Percentiles rank a stretch among this genome's conserved stretches.
Evolutionary conservation across 2,888 invertebrate species (phyloP).

Genomic region (Melikaiella ostensackeni): DNA sequence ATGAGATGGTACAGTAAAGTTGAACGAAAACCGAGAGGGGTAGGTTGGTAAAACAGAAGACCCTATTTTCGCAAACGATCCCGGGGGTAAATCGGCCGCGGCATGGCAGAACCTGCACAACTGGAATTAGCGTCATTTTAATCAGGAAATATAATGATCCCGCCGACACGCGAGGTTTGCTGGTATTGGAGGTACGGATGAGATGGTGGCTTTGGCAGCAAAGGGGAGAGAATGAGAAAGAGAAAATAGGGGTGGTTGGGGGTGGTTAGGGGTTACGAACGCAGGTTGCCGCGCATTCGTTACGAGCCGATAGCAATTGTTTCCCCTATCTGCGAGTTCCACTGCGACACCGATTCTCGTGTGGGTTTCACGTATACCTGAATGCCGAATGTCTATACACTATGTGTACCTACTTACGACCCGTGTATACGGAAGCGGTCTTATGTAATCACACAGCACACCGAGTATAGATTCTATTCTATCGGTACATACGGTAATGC

Average conservation of each 20-base stretch:
- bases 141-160: slow-evolving; percentile 68
- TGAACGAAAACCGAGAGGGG: not conserved
- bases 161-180: slow-evolving; percentile 41
- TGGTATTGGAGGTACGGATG: slow-evolving; percentile 28
- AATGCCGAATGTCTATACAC: not conserved
- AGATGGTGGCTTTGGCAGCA: slow-evolving; percentile 23
- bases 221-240: slow-evolving; percentile 23
- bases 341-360: slow-evolving; percentile 68
- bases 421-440: slow-evolving; percentile 52
- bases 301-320: slow-evolving; percentile 74
- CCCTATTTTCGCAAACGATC: slow-evolving; percentile 3
- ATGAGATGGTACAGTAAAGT: not conserved
- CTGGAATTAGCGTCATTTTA: slow-evolving; percentile 58
- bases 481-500: slow-evolving; percentile 66
- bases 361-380: not conserved
- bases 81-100: not conserved
- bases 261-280: slow-evolving; percentile 58
- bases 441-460: slow-evolving; percentile 58
- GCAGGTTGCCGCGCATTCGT: slow-evolving; percentile 69
- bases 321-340: slow-evolving; percentile 73
- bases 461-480: slow-evolving; percentile 66
- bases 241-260: slow-evolving; percentile 42
- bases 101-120: not conserved
- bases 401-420: slow-evolving; percentile 56
- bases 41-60: not conserved